Evolutionary conservation across 2,888 invertebrate species (phyloP).

Genomic region (Drosophila paranaensis): DNA sequence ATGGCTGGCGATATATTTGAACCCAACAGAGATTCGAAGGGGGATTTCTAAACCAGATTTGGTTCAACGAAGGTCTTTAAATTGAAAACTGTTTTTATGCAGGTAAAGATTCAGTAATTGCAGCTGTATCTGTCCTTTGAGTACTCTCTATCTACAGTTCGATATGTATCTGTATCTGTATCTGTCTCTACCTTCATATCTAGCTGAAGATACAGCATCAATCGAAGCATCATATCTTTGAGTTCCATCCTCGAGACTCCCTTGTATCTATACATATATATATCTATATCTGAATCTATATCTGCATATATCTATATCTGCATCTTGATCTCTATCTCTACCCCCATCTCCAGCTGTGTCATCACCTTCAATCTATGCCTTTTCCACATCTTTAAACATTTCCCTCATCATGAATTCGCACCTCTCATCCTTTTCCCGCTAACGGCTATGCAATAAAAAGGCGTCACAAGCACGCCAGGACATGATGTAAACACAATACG

Average conservation of each 20-base stretch:
- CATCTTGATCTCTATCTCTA: neutral
- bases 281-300: too few relatives aligned
- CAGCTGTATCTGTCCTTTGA: neutral
- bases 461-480: constrained; percentile 3
- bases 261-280: too few relatives aligned
- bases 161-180: too few relatives aligned
- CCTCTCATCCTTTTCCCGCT: neutral
- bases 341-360: neutral
- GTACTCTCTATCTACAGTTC: too few relatives aligned
- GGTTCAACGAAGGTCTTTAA: neutral
- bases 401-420: neutral
- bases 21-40: neutral
- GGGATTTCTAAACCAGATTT: neutral
- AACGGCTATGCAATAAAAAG: constrained; percentile 3
- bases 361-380: too few relatives aligned
- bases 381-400: neutral
- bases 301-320: too few relatives aligned
- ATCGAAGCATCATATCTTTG: too few relatives aligned
- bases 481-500: constrained; percentile 9
- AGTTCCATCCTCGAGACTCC: too few relatives aligned
- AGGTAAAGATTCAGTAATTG: neutral
- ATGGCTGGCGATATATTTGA: constrained; percentile 1
- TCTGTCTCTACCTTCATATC: too few relatives aligned
- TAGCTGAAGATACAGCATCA: too few relatives aligned
- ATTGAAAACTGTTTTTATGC: neutral